These are phyloP conservation scores for Solea senegalensis DNA, from an alignment of 2,113 vertebrate species.

Conservation along the genomic window DNA sequence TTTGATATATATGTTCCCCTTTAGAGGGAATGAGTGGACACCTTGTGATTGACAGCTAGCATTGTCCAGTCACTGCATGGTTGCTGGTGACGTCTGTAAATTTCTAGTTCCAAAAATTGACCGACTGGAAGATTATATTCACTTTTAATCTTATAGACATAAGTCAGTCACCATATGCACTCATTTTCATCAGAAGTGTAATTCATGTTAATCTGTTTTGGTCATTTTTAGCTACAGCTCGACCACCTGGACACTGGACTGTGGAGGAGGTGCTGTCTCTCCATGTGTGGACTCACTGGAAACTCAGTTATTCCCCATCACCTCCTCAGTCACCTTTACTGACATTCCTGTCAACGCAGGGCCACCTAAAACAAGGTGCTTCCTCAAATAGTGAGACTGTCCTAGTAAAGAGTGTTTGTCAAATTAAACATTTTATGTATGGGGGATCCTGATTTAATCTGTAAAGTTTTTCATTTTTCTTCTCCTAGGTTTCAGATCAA, in stretches of 20 bases:
- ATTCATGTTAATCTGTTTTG: not conserved
- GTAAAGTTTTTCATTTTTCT: not conserved
- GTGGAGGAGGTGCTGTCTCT: conserved; percentile 73
- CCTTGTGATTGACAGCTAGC: too few species aligned
- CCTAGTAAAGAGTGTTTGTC: not conserved
- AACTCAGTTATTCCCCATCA: conserved; percentile 82
- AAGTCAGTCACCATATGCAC: not conserved
- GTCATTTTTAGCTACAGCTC: conserved; percentile 80
- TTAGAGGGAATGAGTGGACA: too few species aligned
- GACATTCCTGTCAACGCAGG: conserved; percentile 80
- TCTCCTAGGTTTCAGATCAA: conserved; percentile 88
- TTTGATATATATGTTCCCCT: too few species aligned
- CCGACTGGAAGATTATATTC: too few species aligned
- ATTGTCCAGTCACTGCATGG: too few species aligned
- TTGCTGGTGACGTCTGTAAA: too few species aligned
- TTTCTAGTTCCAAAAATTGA: not conserved
- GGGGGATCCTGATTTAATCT: conserved; percentile 4
- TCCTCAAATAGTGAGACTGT: not conserved
- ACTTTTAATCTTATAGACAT: too few species aligned
- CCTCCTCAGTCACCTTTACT: conserved; percentile 88
- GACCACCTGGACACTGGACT: conserved; percentile 84
- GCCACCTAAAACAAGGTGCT: conserved; percentile 84
- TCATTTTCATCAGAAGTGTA: not conserved
- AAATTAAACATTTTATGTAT: not conserved
- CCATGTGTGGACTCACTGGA: conserved; percentile 72